These are phyloP conservation scores for Pollenia angustigena DNA, from an alignment of 2,888 invertebrate species.

Conservation along the genomic window DNA sequence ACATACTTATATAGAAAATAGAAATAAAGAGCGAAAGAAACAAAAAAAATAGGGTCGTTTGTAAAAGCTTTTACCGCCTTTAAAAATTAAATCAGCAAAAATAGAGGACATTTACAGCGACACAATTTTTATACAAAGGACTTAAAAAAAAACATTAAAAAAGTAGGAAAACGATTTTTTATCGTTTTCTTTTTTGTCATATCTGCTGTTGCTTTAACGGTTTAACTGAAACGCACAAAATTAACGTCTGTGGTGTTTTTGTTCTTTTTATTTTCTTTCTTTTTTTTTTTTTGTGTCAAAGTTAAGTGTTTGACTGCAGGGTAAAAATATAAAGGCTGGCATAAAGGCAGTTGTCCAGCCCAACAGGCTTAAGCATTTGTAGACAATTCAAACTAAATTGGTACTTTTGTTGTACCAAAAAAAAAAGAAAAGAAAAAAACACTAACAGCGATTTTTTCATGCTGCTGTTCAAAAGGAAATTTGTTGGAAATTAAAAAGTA, in stretches of 20 bases:
- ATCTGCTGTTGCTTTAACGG: conserved; percentile 49
- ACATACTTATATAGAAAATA: too few relatives aligned
- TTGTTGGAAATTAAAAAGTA: conserved; percentile 72
- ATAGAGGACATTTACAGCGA: conserved; percentile 69
- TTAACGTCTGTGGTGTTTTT: conserved; percentile 63
- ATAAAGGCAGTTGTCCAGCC: conserved; percentile 68
- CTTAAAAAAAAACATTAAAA: conserved; percentile 48
- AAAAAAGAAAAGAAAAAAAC: conserved; percentile 25
- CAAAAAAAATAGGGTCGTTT: conserved; percentile 41
- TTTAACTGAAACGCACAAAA: conserved; percentile 63
- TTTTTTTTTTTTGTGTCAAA: conserved; percentile 40
- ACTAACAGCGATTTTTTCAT: conserved; percentile 15
- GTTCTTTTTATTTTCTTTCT: conserved; percentile 7
- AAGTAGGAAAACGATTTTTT: conserved; percentile 66
- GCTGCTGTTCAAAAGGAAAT: conserved; percentile 57
- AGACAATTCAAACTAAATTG: conserved; percentile 72
- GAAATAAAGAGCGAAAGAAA: neutral
- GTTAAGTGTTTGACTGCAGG: conserved; percentile 70
- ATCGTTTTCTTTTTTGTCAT: conserved; percentile 32
- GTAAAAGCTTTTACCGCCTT: conserved; percentile 75
- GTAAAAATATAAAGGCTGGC: conserved; percentile 63
- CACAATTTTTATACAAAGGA: conserved; percentile 58
- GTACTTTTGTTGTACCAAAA: conserved; percentile 57
- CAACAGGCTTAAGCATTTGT: conserved; percentile 69
- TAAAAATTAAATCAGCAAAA: conserved; percentile 82